Evolutionary conservation across 2,113 vertebrate genomes (phyloP), one percentile per base, ranked within the genome.

Genomic region (Rhynchomys soricoides): DNA sequence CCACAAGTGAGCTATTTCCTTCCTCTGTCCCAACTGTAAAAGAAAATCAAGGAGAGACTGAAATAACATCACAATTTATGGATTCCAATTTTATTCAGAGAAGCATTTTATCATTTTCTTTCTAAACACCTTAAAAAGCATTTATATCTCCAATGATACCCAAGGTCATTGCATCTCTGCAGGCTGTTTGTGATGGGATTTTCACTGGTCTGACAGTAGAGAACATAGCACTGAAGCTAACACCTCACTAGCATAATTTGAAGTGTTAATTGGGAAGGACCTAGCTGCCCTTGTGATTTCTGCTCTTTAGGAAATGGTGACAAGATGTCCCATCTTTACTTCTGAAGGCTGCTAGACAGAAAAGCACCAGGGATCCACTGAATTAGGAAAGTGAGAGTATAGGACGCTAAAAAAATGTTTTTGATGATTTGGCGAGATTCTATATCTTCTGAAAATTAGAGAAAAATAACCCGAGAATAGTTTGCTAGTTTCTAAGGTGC

Each of bases 261-360:
- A 98, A 98, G 97, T 98, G 98, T 98, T 98, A 98, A 98, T 98
- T 98, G 97, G 77, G 95, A 96, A 98, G 77, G 87, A 95, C 70
- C 81, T 75, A 22, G 24, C 4, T 95, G 94, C 95, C 95, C 95
- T 96, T 97, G 96, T 95, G 89, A 95, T 97, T 85, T 86, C 43
- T 96, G 15, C 79, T 97, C 73, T 98, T 64, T 43, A 82, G 94
- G 68, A n/a, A 37, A 40, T 59, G 86, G 24, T 91, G 64, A 95
- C 71, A 95, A 87, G 52, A 86, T 85, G 91, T 59, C 57, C 1
- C 0, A 48, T 88, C n/a, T 29, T 64, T 89, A 12, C 15, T 83
- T 94, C 62, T 40, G 11, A 75, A 96, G 78, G 68, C 40, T 86
- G 40, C 59, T 16, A 19, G 17, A 15, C 26, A 68, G 77, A 81